Evolutionary conservation across 2,113 vertebrate genomes (phyloP), one percentile per base, ranked within the genome.

Genomic region (Neodontobutis hainanensis): DNA sequence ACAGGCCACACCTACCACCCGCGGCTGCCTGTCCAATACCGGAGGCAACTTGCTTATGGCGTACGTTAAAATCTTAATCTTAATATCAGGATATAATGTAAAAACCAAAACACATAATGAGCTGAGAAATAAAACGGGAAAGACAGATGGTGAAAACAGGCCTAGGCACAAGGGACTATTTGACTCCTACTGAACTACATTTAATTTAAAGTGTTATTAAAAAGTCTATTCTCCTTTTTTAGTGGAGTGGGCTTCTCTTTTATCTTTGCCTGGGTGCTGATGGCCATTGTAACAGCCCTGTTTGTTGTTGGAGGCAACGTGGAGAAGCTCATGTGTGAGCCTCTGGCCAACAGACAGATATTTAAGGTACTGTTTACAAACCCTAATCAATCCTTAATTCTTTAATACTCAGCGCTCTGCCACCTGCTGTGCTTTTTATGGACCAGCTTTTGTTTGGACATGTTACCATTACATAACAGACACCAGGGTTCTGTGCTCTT

Each of bases 41-140:
- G 97, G 97, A 1, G 97, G 97, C 73, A 94, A 95, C 87, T 94
- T 99, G 47, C 94, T 99, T 19, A 97, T 99, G 95, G 94, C 92
- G 97, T 99, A 91, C 81, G 97, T 90, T 50, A 49, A 27, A 27
- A 27, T 27, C 35, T 43, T n/a, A n/a, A n/a, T n/a, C n/a, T n/a
- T n/a, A n/a, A n/a, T n/a, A n/a, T n/a, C n/a, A n/a, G n/a, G n/a
- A n/a, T n/a, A n/a, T n/a, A n/a, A n/a, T 40, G 38, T 40, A 40
- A 40, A 40, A 40, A 40, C 38, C 38, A 40, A 6, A 8, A 40
- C 5, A 40, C 5, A 40, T 6, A 6, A 40, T 6, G 8, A 40
- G 8, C 38, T 4, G 38, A 3, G 8, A 40, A 27, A 27, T 27
- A 27, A 8, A 8, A 40, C 8, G 38, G 38, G 8, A 40, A 40